Base-by-base conservation (phyloP, 2,113 vertebrate species). In the Butorides virescens region DNA sequence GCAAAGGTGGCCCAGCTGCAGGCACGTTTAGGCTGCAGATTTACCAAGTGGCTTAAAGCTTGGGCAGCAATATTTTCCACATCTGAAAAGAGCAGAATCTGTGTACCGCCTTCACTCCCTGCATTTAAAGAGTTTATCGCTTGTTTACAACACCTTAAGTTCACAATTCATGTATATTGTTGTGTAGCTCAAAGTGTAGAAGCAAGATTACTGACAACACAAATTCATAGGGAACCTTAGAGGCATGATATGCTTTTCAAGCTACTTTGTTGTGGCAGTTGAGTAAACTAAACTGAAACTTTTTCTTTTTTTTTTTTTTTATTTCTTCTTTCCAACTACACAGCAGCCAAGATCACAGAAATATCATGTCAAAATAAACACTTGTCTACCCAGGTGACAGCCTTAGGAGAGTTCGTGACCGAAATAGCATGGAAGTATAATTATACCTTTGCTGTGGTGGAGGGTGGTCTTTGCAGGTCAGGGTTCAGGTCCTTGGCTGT, bases 331-430 rank as follows among this genome's bases (percentile, higher is more conserved):
- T 90, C 65, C 50, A 86, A 26, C 81, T 90, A 76, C 78, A 85
- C 68, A 73, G 61, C 27, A 94, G 36, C 75, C 18, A 88, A 81
- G 86, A 94, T 92, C 84, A 95, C 66, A 88, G 85, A 97, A 94
- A 82, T 87, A 91, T 44, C 34, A 30, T 88, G 70, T 93, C 78
- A 93, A 92, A 96, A 96, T 96, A 97, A 96, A 89, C 66, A 95
- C 84, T 65, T 73, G 2, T 87, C 73, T 94, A 80, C 76, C 50
- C 36, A 90, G 62, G 88, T 93, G 90, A 90, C 81, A 95, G 62
- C 30, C 73, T 95, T 49, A 2, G 5, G 84, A 94, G 73, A 82
- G 59, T 91, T 66, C 6, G 7, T 87, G 93, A 68, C 68, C 1
- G 0, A 94, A 85, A 91, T 29, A 88, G 32, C 68, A 71, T 25